Evolutionary conservation across 2,113 vertebrate species (phyloP), one percentile per base, ranked within the genome.

Genomic region (Dicrurus megarhynchus): DNA sequence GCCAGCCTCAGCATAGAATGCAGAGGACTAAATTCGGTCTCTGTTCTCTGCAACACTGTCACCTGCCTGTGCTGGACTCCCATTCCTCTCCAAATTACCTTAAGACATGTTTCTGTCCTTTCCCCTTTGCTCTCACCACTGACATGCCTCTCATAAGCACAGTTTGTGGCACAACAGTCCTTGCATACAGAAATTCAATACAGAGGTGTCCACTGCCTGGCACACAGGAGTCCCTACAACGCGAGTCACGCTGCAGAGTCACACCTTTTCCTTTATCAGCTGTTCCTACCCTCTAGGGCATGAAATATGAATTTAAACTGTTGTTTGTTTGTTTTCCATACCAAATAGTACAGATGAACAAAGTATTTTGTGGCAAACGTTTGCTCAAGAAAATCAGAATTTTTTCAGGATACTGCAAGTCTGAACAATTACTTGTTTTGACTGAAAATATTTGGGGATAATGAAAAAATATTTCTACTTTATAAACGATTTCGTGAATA

Each of bases 1-100:
- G 10, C 35, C 55, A 77, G n/a, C 23, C 42, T 35, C 44, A 68
- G 26, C 2, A 1, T 2, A 44, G 0, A 4, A 30, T 3, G 7
- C 15, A 76, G 46, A 55, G 44, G 9, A 65, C 16, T 23, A 55
- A 67, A 77, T 50, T 47, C 42, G 50, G 44, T 7, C 61, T 79
- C 4, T 33, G 16, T 46, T 70, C 50, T 57, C n/a, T 9, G 2
- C 57, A 69, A 6, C 65, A 5, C 13, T 24, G 4, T 76, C 67
- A 79, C 15, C 26, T 60, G 32, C 13, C 39, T 73, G 23, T 10
- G 5, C 67, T 32, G 49, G 27, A 28, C 37, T 68, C 27, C 39
- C 17, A 30, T 47, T 55, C 64, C n/a, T 89, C 56, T 75, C 44
- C 30, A 50, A 28, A 33, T 63, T 55, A 21, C 26, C 23, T 41